Base-by-base conservation (phyloP, 2,113 vertebrate species). In the Embiotoca jacksoni region DNA sequence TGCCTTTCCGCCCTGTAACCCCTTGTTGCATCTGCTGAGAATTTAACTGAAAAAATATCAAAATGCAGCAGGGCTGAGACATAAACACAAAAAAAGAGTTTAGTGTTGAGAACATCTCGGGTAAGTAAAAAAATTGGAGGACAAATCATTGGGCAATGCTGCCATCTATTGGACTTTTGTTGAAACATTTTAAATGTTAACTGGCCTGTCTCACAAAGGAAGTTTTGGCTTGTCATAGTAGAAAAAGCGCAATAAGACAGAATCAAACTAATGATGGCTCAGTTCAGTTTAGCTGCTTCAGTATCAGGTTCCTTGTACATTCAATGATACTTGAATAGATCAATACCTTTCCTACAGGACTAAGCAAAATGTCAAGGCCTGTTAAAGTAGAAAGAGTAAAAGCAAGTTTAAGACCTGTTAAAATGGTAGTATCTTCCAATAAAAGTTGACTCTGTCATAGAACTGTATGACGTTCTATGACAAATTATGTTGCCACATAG, bases 141-240 rank as follows among this genome's bases (percentile, higher is more conserved):
- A 0, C 23, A 54, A 64, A 74, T 32, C 33, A 5, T 71, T 54
- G 7, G 7, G 33, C 77, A 78, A 85, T 84, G 65, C 52, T 74
- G 69, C 80, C 85, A 81, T 80, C 90, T 89, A 61, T 72, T 85
- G 90, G 72, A 82, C 1, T 11, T 16, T 7, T 1, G 7, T 16
- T 58, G 11, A 14, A 46, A 75, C 33, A 14, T n/a, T 7, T 35
- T 7, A 23, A 13, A 32, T 33, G 2, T 50, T 30, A 36, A 16
- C 6, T 1, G 16, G 2, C 2, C 11, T 30, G 35, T 49, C 6
- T n/a, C 13, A 46, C 35, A 50, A 9, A 5, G 7, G 3, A 54
- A 3, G 23, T 69, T 54, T 32, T 15, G 4, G 49, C 49, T 15
- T 3, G 16, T 52, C 15, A 52, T 16, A 52, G 13, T 11, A 44